Evolutionary conservation across 2,797 vertebrate species (phyloP).

Genomic region (Margarornis squamiger): DNA sequence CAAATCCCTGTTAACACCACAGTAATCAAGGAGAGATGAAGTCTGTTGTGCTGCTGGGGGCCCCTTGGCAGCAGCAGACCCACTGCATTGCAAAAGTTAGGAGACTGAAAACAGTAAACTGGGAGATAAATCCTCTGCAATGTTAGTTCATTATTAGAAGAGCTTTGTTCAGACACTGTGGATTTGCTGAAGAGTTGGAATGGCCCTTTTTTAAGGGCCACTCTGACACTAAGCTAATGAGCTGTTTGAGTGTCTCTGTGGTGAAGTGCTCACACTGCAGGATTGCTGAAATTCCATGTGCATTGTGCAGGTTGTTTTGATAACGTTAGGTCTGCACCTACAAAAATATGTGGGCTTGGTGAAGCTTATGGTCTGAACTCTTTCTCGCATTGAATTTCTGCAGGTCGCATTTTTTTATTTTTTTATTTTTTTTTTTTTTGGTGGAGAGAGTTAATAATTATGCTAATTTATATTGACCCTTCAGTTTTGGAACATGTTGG

Average conservation of each 20-base stretch:
- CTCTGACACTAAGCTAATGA: not conserved
- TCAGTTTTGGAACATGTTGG: not conserved
- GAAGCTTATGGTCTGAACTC: not conserved
- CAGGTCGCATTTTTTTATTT: not conserved
- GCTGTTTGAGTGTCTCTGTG: not conserved
- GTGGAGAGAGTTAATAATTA: not conserved
- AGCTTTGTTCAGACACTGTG: not conserved
- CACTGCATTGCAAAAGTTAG: not conserved
- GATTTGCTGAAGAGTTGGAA: not conserved
- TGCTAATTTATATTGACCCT: not conserved
- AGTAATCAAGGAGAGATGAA: not conserved
- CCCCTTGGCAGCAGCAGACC: not conserved
- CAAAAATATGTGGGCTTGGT: not conserved
- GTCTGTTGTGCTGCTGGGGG: not conserved
- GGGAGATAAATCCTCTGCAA: not conserved
- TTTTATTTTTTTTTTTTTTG: not conserved
- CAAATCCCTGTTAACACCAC: not conserved
- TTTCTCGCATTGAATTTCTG: not conserved
- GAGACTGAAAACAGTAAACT: not conserved
- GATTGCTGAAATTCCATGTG: not conserved
- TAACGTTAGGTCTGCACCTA: not conserved
- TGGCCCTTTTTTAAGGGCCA: not conserved
- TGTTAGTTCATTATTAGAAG: not conserved
- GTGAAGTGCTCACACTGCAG: not conserved
- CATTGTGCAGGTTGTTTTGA: not conserved